Evolutionary conservation across 2,888 invertebrate species (phyloP), one percentile per base, ranked within the genome.

Genomic region (Parascotia fuliginaria): DNA sequence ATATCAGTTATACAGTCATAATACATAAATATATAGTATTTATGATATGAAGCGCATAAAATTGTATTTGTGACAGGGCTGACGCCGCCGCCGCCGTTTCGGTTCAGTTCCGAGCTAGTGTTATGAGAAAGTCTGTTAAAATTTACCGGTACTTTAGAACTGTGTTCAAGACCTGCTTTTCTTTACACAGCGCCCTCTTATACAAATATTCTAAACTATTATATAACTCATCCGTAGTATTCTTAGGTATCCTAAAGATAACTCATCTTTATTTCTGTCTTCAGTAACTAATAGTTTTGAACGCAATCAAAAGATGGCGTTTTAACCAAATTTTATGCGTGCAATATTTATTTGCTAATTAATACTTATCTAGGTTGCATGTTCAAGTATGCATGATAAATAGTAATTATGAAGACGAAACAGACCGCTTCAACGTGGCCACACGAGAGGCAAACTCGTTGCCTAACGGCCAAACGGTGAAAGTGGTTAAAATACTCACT

Each of bases 401-500:
- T 28, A 51, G 29, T 48, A 64, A 69, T 70, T 64, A 73, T 34
- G 27, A 55, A 53, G 54, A 64, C 39, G 62, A 73, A 72, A 61
- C 72, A 72, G 72, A 72, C 65, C 72, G 65, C 48, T 42, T 56
- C 62, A 48, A 54, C 65, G 66, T 67, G 59, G 58, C 62, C 56
- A 62, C 68, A 62, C 48, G 65, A 67, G 64, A 63, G 55, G 16
- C 40, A 50, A 32, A 52, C 48, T 31, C 51, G 51, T 70, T 70
- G 57, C 64, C 58, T 60, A 71, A 69, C 41, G 44, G 7, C 65
- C 48, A 65, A 72, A 67, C 49, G 66, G 80, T 83, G 87, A 87
- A 87, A 87, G 87, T 77, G 51, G 52, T 24, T 66, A 64, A 67
- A 74, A 80, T 45, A 75, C 65, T 70, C 71, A 75, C 73, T 73